Conservation (phyloP, 2,888 invertebrate species). For the Leucania comma region DNA sequence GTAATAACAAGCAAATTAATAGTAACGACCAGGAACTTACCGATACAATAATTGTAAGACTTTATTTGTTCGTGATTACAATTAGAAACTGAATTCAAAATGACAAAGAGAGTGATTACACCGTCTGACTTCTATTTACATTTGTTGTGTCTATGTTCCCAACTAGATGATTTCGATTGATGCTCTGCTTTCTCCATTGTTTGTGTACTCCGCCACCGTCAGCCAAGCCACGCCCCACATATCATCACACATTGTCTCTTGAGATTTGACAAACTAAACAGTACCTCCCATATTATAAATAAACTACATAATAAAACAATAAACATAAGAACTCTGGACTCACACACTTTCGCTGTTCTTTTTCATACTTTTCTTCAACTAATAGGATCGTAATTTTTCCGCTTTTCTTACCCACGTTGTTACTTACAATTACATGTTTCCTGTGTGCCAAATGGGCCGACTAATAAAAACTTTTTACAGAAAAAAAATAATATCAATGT, state of each 20-base stretch:
- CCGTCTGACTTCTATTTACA: slow-evolving; percentile 36
- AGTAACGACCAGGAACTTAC: slow-evolving; percentile 29
- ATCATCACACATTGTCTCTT: slow-evolving; percentile 54
- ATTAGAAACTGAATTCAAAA: slow-evolving; percentile 47
- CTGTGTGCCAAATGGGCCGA: slow-evolving; percentile 18
- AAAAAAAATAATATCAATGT: no score
- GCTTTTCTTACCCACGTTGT: slow-evolving; percentile 26
- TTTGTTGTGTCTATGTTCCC: slow-evolving; percentile 57
- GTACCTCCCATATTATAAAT: slow-evolving; percentile 25
- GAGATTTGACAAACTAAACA: slow-evolving; percentile 45
- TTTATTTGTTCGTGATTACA: slow-evolving; percentile 29
- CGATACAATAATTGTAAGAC: slow-evolving; percentile 28
- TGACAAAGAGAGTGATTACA: slow-evolving; percentile 44
- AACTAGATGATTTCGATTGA: slow-evolving; percentile 69
- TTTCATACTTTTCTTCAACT: slow-evolving; percentile 22
- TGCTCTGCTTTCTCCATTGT: slow-evolving; percentile 76
- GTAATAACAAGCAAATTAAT: slow-evolving; percentile 27
- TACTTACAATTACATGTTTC: slow-evolving; percentile 19
- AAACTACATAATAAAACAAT: slow-evolving; percentile 1
- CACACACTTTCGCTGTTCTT: slow-evolving; percentile 9
- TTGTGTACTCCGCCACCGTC: slow-evolving; percentile 49
- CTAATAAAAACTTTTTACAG: not conserved
- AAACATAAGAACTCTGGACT: not conserved
- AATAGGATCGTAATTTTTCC: slow-evolving; percentile 31
- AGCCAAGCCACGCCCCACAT: slow-evolving; percentile 63